phyloP scores from a whole-genome alignment of 2,888 invertebrate genomes.

The Sesamia inferens region DNA sequence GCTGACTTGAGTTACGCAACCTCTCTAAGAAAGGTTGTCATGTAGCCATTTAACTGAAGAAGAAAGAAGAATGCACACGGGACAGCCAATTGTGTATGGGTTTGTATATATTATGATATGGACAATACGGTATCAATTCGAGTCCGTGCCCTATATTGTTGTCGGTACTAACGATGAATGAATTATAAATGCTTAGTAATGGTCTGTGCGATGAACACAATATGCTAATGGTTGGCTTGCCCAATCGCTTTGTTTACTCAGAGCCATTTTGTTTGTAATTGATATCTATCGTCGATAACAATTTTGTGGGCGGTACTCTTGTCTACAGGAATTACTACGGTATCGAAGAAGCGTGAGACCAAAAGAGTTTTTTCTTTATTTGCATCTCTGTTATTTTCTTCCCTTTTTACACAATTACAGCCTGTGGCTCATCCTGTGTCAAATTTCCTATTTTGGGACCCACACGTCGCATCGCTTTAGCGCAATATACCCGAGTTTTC shows the following conservation, averaged over 20 bases:
- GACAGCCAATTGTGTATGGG: slow-evolving; percentile 14
- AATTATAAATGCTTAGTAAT: slow-evolving; percentile 51
- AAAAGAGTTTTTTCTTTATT: background rate
- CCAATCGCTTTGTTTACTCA: slow-evolving; percentile 46
- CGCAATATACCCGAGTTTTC: background rate
- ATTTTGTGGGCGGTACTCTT: slow-evolving; percentile 23
- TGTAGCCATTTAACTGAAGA: slow-evolving; percentile 12
- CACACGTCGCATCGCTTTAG: background rate
- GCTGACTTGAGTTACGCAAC: slow-evolving; percentile 29
- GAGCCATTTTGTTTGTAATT: slow-evolving; percentile 58
- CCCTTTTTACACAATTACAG: background rate
- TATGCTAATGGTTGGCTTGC: slow-evolving; percentile 49
- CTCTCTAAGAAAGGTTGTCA: slow-evolving; percentile 5
- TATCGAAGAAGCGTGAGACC: background rate
- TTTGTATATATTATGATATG: background rate
- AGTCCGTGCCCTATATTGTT: slow-evolving; percentile 23
- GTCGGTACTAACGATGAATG: slow-evolving; percentile 18
- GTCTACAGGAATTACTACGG: background rate
- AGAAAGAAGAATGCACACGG: slow-evolving; percentile 14
- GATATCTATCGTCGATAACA: slow-evolving; percentile 35
- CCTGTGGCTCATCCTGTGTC: background rate
- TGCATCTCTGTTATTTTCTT: background rate
- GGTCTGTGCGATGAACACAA: slow-evolving; percentile 25
- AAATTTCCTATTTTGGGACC: background rate
- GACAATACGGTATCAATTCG: slow-evolving; percentile 31